Evolutionary conservation across 2,113 vertebrate genomes (phyloP).

Genomic region (Passerina amoena): DNA sequence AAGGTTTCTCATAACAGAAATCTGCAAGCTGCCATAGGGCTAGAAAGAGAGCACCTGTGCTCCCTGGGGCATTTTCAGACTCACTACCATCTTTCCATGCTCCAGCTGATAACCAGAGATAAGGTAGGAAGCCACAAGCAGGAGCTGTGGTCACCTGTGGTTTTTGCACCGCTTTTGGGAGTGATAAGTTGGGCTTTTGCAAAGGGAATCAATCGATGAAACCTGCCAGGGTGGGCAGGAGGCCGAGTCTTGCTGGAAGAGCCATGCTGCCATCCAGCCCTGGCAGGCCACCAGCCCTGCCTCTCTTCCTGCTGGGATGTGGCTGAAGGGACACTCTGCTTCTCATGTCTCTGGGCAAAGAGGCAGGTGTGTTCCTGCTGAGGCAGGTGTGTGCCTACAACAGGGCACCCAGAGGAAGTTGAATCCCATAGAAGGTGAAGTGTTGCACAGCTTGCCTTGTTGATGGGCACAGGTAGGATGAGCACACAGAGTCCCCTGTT

Average conservation of each 20-base stretch:
- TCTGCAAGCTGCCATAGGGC: neutral
- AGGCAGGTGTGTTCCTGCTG: neutral
- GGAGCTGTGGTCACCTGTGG: neutral
- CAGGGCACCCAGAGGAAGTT: neutral
- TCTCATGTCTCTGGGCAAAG: neutral
- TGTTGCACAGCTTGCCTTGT: neutral
- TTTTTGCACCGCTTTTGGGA: neutral
- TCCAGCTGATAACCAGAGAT: neutral
- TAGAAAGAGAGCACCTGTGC: neutral
- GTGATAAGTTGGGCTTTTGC: neutral
- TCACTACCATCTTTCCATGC: neutral
- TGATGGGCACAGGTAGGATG: neutral
- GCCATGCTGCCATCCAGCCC: neutral
- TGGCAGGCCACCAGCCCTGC: neutral
- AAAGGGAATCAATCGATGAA: neutral
- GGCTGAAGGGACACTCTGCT: neutral
- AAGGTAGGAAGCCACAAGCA: neutral
- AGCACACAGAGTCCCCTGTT: accelerated
- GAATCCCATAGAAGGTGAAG: neutral
- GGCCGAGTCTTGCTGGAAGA: neutral
- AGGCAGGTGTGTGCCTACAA: neutral
- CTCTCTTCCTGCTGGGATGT: neutral
- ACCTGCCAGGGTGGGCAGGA: neutral
- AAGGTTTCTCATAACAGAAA: neutral
- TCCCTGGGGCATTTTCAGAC: neutral